Percentiles rank a stretch among this genome's conserved stretches.
These are phyloP conservation scores for Tapera naevia DNA, from an alignment of 2,797 vertebrate genomes.

Conservation along the genomic window DNA sequence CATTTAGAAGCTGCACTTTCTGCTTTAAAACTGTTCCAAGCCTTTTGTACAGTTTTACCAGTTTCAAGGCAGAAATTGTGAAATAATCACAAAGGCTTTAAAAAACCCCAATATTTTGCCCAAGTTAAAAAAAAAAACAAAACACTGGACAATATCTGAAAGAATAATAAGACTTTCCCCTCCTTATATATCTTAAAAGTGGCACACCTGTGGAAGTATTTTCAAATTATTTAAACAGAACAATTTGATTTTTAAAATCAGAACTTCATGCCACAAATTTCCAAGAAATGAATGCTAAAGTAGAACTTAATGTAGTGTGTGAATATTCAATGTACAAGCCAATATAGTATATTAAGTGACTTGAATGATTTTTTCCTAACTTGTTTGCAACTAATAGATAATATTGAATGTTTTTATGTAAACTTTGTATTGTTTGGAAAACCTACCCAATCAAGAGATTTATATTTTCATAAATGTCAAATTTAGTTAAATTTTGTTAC, in stretches of 20 bases:
- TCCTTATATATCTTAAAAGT: not conserved
- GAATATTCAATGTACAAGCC: constrained; percentile 93
- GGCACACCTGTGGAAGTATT: constrained; percentile 38
- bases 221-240: constrained; percentile 32
- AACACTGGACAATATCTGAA: not conserved
- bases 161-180: not conserved
- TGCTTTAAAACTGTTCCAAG: constrained; percentile 62
- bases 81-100: constrained; percentile 36
- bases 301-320: constrained; percentile 76
- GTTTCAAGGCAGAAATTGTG: constrained; percentile 67
- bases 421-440: constrained; percentile 98
- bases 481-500: constrained; percentile 99
- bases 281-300: constrained; percentile 71
- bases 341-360: constrained; percentile 94
- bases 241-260: constrained; percentile 15
- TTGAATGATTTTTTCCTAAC: constrained; percentile 98
- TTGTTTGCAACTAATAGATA: constrained; percentile 97
- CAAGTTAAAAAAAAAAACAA: constrained; percentile 40
- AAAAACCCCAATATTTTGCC: not conserved
- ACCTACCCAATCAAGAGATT: constrained; percentile 98
- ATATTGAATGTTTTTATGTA: constrained; percentile 99
- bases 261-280: constrained; percentile 52
- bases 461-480: constrained; percentile 99
- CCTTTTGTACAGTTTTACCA: constrained; percentile 70
- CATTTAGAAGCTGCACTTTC: constrained; percentile 42